Base-by-base conservation (phyloP, 2,888 invertebrate species). In the Cremastinae sp. region DNA sequence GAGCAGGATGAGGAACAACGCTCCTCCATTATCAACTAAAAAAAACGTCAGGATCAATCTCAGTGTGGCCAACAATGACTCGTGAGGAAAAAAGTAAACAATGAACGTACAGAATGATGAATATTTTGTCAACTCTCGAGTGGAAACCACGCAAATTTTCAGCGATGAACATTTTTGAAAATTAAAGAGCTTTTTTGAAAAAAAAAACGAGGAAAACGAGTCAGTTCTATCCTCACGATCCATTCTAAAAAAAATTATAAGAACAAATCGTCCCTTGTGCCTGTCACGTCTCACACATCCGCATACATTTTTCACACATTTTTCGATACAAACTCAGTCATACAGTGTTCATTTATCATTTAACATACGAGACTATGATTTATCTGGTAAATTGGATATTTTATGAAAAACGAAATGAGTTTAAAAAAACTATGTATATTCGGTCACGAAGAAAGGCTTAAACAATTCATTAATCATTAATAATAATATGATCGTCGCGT, bases 281-380 rank as follows among this genome's bases (percentile, higher is more conserved):
- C 62, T 43, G 64, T 69, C 41, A 62, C 49, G 69, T 64, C 69
- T 20, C 51, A 12, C 10, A 35, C 28, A 53, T 53, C 35, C 79
- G 73, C 71, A 56, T 75, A 83, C 83, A 84, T 82, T 81, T 22
- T 82, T 80, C 82, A 80, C 81, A 83, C 79, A 81, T 81, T 79
- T 45, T 65, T 69, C 37, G 58, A 69, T 74, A 74, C 69, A 74
- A 74, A 74, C 64, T 62, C 74, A 74, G 43, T 56, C 74, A 69
- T 58, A 64, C 74, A 51, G 47, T 68, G 74, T 79, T 68, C 14
- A 10, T 16, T 71, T 64, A 56, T 68, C 22, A 49, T 69, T 76
- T 22, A n/a, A 49, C 55, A 51, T 68, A 69, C 69, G 58, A 51
- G 28, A 51, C 64, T 66, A 71, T 66, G 41, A 35, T 71, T 68